phyloP scores from a whole-genome alignment of 2,888 invertebrate species.

The Drosophila limbata region DNA sequence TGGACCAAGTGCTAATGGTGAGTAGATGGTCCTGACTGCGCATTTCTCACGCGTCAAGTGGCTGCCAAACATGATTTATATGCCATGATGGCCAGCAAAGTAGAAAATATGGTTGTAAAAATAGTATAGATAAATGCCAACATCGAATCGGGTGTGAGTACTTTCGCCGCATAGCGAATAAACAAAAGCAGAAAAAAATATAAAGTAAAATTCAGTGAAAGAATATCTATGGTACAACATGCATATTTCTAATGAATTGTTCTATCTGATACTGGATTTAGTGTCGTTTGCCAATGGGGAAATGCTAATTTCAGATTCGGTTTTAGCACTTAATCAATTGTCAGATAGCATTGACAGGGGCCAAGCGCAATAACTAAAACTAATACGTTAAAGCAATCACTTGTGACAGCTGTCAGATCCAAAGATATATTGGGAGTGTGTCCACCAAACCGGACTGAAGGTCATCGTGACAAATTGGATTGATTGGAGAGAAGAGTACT shows the following conservation, averaged over 20 bases:
- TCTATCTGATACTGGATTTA: neutral
- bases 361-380: slow-evolving; percentile 49
- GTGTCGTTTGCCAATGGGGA: slow-evolving; percentile 2
- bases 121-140: slow-evolving; percentile 52
- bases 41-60: slow-evolving; percentile 74
- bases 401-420: slow-evolving; percentile 58
- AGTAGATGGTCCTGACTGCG: slow-evolving; percentile 51
- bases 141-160: neutral
- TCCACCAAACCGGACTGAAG: slow-evolving; percentile 19
- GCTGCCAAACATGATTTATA: slow-evolving; percentile 78
- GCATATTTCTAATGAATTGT: slow-evolving; percentile 23
- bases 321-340: slow-evolving; percentile 55
- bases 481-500: neutral
- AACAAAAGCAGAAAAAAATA: slow-evolving; percentile 11
- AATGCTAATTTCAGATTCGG: slow-evolving; percentile 41
- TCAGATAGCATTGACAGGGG: slow-evolving; percentile 50
- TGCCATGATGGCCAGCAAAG: slow-evolving; percentile 52
- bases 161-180: neutral
- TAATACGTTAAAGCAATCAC: slow-evolving; percentile 44
- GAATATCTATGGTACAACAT: neutral
- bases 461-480: slow-evolving; percentile 30
- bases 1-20: slow-evolving; percentile 45
- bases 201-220: slow-evolving; percentile 20
- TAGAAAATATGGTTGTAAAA: slow-evolving; percentile 61
- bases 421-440: slow-evolving; percentile 42